These are phyloP conservation scores for Zophobas atratus DNA, from an alignment of 1,140 invertebrate genomes.

Conservation along the genomic window DNA sequence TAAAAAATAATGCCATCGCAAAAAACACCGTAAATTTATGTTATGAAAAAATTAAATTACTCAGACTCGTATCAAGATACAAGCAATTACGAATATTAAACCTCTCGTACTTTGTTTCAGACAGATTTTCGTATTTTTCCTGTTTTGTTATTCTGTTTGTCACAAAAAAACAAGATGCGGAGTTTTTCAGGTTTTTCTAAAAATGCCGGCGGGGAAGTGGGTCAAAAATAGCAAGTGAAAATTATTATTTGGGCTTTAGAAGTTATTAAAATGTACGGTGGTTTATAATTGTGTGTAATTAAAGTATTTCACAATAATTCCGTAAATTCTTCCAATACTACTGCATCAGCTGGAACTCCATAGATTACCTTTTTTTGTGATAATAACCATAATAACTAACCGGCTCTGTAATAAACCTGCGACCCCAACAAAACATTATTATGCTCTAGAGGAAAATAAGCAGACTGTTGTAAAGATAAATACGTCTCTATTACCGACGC, in stretches of 20 bases:
- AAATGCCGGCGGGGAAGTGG: too few species aligned
- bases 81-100: neutral
- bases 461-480: conserved; percentile 19
- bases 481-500: conserved; percentile 20
- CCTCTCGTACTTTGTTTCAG: neutral
- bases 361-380: neutral
- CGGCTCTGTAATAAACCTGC: conserved; percentile 20
- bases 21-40: conserved; percentile 18
- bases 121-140: neutral
- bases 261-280: too few species aligned
- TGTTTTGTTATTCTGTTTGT: neutral
- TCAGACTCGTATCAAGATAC: neutral
- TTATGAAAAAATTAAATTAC: conserved; percentile 6
- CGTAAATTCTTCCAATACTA: too few species aligned
- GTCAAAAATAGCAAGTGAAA: too few species aligned
- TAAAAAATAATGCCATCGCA: neutral
- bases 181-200: neutral
- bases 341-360: too few species aligned
- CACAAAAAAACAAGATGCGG: neutral
- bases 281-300: too few species aligned
- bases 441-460: conserved; percentile 24
- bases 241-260: too few species aligned
- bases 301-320: too few species aligned
- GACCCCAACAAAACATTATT: conserved; percentile 37
- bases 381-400: conserved; percentile 25